These are phyloP conservation scores for Porites cylindrica DNA, from an alignment of 92 coral and sea anemone species.

Conservation along the genomic window DNA sequence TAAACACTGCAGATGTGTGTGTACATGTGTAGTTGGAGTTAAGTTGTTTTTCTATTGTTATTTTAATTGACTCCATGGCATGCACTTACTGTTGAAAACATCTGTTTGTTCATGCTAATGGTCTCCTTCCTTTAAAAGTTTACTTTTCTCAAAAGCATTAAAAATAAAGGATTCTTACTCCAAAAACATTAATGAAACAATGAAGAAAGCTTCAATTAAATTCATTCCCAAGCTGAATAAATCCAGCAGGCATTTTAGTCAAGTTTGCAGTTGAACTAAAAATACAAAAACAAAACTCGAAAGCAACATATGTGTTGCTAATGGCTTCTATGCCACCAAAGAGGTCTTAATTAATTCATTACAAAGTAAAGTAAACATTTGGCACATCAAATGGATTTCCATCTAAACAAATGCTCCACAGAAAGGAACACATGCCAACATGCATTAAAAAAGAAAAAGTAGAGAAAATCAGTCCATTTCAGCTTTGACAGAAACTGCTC, in stretches of 20 bases:
- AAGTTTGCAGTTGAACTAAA: not conserved
- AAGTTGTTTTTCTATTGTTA: conserved; percentile 37
- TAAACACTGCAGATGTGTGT: not conserved
- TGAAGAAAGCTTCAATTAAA: not conserved
- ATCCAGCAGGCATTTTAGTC: not conserved
- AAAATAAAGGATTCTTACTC: not conserved
- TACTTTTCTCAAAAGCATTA: not conserved
- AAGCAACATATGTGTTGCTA: conserved; percentile 32
- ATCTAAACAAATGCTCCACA: conserved; percentile 25
- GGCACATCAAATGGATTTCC: conserved; percentile 37
- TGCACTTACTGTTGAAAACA: conserved; percentile 46
- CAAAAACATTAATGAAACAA: not conserved
- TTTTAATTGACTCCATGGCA: conserved; percentile 26
- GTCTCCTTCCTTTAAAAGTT: not conserved
- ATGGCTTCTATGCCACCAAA: conserved; percentile 12
- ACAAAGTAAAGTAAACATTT: conserved; percentile 38
- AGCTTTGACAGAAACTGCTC: not conserved
- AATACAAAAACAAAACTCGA: not conserved
- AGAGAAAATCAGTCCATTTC: not conserved
- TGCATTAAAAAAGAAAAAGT: not conserved
- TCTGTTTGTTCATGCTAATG: conserved; percentile 40
- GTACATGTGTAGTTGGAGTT: conserved; percentile 36
- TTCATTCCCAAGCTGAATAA: not conserved
- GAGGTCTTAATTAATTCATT: conserved; percentile 28
- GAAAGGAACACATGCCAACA: conserved; percentile 22